These are phyloP conservation scores for Macquaria australasica DNA, from an alignment of 2,113 vertebrate species.

Conservation along the genomic window DNA sequence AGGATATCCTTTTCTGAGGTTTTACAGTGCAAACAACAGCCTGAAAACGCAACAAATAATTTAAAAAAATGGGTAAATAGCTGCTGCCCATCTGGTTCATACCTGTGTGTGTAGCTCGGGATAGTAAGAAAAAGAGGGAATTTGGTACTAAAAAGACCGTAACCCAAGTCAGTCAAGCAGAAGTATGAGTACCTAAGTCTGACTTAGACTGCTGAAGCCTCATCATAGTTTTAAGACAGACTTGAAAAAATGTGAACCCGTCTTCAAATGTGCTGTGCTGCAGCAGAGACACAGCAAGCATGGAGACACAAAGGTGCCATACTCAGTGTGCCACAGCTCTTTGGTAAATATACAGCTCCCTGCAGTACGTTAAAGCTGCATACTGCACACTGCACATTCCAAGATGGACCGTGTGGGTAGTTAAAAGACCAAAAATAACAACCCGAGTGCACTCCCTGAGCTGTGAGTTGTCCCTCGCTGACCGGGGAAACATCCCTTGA, in stretches of 20 bases:
- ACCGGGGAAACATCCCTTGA: not conserved
- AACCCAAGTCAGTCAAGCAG: not conserved
- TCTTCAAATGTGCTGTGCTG: not conserved
- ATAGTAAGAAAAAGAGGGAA: not conserved
- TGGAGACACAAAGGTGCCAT: not conserved
- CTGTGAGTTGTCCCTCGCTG: not conserved
- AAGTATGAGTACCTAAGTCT: too few relatives aligned
- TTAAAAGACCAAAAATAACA: not conserved
- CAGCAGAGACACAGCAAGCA: not conserved
- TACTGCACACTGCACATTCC: conserved; percentile 13
- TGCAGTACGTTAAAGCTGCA: conserved; percentile 4
- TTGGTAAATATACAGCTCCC: not conserved
- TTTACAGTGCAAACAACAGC: not conserved
- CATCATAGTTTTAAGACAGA: not conserved
- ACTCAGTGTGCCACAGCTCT: not conserved
- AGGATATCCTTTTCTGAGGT: not conserved
- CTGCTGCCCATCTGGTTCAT: not conserved
- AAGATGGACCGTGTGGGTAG: not conserved
- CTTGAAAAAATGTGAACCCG: not conserved
- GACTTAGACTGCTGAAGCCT: not conserved
- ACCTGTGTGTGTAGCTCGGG: not conserved
- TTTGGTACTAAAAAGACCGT: not conserved
- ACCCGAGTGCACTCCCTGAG: not conserved
- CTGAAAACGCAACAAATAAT: not conserved
- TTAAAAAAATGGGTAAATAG: not conserved